Percentiles rank a stretch among this genome's conserved stretches.
These are phyloP conservation scores for Rhinichthys klamathensis DNA, from an alignment of 2,113 vertebrate species.

Conservation along the genomic window DNA sequence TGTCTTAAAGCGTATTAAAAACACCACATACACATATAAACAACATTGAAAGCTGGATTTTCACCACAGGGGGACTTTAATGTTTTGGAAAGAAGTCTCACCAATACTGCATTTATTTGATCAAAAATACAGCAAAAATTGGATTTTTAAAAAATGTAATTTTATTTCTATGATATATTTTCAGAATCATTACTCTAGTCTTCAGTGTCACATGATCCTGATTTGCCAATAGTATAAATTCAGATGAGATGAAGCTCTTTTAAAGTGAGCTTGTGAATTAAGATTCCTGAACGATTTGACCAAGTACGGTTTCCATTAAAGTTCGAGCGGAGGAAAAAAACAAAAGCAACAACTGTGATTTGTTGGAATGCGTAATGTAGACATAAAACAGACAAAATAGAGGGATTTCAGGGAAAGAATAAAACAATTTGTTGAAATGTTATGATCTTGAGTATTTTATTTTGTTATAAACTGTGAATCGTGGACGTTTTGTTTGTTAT, in stretches of 20 bases:
- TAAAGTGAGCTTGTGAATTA: neutral
- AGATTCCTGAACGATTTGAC: neutral
- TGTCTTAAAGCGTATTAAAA: too few relatives aligned
- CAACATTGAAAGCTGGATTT: too few relatives aligned
- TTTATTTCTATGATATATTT: too few relatives aligned
- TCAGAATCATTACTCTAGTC: too few relatives aligned
- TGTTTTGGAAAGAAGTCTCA: too few relatives aligned
- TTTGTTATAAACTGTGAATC: neutral
- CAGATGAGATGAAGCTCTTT: neutral
- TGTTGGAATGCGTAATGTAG: neutral
- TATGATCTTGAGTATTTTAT: conserved; percentile 10
- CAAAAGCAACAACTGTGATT: neutral
- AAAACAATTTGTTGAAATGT: neutral
- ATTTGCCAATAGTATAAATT: neutral
- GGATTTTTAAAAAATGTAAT: too few relatives aligned
- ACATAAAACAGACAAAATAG: neutral
- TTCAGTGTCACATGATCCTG: too few relatives aligned
- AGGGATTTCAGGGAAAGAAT: neutral
- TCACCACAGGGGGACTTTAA: too few relatives aligned
- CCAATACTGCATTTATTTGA: too few relatives aligned
- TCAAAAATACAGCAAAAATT: too few relatives aligned
- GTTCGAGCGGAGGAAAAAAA: neutral
- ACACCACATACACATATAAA: too few relatives aligned
- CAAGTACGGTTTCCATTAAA: neutral
- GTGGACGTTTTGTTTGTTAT: neutral